phyloP scores from a whole-genome alignment of 2,888 invertebrate species.

The Eristalinus aeneus region DNA sequence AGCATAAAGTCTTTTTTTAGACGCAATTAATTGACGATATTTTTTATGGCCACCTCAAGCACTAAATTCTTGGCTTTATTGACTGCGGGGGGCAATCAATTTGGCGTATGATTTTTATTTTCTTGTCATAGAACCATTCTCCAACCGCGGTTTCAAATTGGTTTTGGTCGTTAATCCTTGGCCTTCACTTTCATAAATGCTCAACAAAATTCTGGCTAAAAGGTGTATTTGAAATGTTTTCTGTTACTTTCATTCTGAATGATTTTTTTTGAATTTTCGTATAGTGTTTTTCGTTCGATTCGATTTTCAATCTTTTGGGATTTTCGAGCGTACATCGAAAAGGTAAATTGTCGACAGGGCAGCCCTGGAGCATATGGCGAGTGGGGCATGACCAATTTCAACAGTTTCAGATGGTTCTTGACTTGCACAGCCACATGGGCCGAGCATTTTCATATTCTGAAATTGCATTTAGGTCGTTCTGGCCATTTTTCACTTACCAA shows the following conservation, averaged over 20 bases:
- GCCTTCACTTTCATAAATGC: background rate
- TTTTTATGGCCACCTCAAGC: background rate
- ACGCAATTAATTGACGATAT: background rate
- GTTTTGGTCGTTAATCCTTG: background rate
- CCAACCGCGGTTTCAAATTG: background rate
- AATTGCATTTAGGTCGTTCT: too few species aligned
- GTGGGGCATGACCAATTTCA: too few species aligned
- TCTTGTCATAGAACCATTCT: background rate
- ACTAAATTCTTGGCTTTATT: background rate
- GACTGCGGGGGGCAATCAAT: background rate
- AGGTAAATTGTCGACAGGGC: too few species aligned
- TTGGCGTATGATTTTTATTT: background rate
- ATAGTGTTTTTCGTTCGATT: background rate
- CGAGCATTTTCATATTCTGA: too few species aligned
- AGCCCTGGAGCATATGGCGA: too few species aligned
- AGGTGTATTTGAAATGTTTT: background rate
- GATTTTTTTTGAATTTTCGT: background rate
- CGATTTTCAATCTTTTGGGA: too few species aligned
- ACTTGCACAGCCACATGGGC: too few species aligned
- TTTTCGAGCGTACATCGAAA: too few species aligned
- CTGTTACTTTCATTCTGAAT: too few species aligned
- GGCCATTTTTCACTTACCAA: too few species aligned
- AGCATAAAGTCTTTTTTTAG: background rate
- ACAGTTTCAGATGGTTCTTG: too few species aligned
- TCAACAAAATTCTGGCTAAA: background rate